A percentile compares a stretch with the other conserved stretches of the same genome.
These are phyloP conservation scores for Verasper variegatus DNA, from an alignment of 2,113 vertebrate genomes.

Conservation along the genomic window DNA sequence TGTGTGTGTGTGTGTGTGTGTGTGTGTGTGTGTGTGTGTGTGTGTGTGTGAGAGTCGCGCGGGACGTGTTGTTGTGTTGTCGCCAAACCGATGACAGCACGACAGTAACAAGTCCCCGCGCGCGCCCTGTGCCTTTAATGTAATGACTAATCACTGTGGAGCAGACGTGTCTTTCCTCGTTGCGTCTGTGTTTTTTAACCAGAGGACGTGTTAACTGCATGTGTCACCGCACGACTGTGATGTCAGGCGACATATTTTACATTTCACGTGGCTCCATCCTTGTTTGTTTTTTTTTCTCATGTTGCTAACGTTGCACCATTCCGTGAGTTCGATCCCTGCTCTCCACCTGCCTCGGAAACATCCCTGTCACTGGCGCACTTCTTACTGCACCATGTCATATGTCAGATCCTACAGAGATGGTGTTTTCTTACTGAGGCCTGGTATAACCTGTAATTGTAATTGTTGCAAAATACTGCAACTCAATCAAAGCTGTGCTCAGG, in stretches of 20 bases:
- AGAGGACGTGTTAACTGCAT: conserved; percentile 14
- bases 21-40: conserved; percentile 1
- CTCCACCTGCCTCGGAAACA: neutral
- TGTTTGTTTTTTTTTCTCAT: neutral
- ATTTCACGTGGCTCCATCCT: neutral
- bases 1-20: conserved; percentile 11
- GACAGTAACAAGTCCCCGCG: neutral
- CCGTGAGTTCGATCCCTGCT: conserved; percentile 14
- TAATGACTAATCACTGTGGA: neutral
- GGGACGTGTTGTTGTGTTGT: neutral
- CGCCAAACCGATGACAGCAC: neutral
- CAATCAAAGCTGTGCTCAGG: too few relatives aligned
- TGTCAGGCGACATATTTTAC: too few relatives aligned
- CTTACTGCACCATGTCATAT: too few relatives aligned
- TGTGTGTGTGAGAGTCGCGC: neutral
- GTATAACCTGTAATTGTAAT: too few relatives aligned
- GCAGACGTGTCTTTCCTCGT: conserved; percentile 12
- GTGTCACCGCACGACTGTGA: neutral
- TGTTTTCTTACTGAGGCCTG: neutral
- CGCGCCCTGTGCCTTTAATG: neutral
- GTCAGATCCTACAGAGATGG: neutral
- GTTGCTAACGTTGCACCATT: neutral
- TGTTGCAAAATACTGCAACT: too few relatives aligned
- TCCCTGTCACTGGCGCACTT: neutral
- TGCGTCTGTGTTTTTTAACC: neutral